phyloP scores from a whole-genome alignment of 2,888 invertebrate genomes.

The Euproctis similis region DNA sequence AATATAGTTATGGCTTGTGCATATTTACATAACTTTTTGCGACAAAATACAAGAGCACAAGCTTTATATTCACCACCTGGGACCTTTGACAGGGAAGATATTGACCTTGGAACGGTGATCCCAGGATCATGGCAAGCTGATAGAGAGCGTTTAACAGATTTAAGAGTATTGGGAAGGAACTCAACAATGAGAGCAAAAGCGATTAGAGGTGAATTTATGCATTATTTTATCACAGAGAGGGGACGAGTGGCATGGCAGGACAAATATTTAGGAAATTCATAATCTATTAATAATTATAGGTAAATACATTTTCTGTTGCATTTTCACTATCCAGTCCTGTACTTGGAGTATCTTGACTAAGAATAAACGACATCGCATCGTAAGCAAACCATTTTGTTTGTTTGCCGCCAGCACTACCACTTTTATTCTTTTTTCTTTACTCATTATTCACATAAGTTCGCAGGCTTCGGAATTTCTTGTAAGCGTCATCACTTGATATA shows the following conservation, averaged over 20 bases:
- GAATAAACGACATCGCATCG: too few relatives aligned
- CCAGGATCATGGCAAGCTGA: neutral
- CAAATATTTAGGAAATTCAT: neutral
- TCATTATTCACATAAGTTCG: too few relatives aligned
- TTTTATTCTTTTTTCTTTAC: too few relatives aligned
- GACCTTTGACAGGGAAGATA: neutral
- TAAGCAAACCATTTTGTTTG: too few relatives aligned
- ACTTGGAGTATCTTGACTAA: too few relatives aligned
- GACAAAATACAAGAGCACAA: too few relatives aligned
- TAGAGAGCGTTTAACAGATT: neutral
- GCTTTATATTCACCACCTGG: neutral
- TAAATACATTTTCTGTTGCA: too few relatives aligned
- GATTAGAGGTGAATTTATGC: neutral
- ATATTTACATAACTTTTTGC: neutral
- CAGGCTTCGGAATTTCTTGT: too few relatives aligned
- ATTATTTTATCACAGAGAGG: neutral
- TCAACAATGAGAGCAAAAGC: neutral
- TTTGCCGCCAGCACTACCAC: too few relatives aligned
- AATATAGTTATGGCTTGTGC: neutral
- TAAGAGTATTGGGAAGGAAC: neutral
- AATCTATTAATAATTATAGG: too few relatives aligned
- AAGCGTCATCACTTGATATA: too few relatives aligned
- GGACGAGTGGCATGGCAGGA: neutral
- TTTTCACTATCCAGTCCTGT: too few relatives aligned
- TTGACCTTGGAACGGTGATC: neutral